Evolutionary conservation across 2,113 vertebrate species (phyloP), one percentile per base, ranked within the genome.

Genomic region (Apus apus): DNA sequence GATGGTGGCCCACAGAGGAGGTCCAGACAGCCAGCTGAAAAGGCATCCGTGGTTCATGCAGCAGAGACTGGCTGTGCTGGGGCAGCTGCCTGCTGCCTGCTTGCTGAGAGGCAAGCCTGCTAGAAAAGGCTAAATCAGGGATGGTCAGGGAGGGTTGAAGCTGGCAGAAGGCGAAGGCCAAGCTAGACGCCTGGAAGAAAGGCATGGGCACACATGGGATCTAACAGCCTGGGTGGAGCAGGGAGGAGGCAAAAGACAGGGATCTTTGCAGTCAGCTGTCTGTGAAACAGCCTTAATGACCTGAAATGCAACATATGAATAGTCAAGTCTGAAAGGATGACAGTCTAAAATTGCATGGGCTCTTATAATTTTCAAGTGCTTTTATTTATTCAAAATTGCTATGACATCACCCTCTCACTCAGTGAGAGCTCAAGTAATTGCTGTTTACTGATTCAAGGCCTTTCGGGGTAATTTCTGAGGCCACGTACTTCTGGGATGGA

Each of bases 361-460:
- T 94, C n/a, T 93, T 89, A 89, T 43, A 3, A 89, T 85, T 90
- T 95, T 89, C 84, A 87, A 94, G 84, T 76, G 84, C 66, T 89
- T 95, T 89, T 92, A 91, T 94, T 89, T 94, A 89, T 94, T 95
- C 70, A 85, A 70, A 87, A 94, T 89, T 92, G 48, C 71, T 40
- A 65, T 91, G 94, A 96, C 89, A 92, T 95, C 91, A 92, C n/a
- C 57, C 57, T 84, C 60, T 90, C 34, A 26, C 70, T 94, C 54
- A 29, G 54, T 77, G 11, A 84, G 32, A 72, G 32, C 45, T 89
- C 91, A 57, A 0, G 0, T 89, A 95, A 96, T 94, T 96, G 91
- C 66, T 94, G 57, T 92, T 96, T 95, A 91, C 91, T 76, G 66
- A 87, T 94, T 94, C 57, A 85, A 79, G 81, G 45, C 54, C 70